Base-by-base conservation (phyloP, 2,888 invertebrate species). In the Orchesella flavescens region DNA sequence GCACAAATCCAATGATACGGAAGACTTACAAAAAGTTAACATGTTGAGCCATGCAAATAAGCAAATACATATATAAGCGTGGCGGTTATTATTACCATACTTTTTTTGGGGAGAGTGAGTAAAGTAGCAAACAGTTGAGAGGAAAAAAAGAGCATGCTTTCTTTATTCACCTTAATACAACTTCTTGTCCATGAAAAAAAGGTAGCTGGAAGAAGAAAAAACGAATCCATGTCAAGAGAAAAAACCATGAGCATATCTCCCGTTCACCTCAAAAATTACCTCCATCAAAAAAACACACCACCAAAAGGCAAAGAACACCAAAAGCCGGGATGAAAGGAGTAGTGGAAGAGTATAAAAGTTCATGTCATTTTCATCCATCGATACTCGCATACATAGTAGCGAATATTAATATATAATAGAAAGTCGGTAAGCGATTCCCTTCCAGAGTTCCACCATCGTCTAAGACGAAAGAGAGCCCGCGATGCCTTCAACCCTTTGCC, bases 31-130 rank as follows among this genome's bases (percentile, higher is more conserved):
- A 71, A 79, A 79, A 69, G 69, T 68, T 77, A 77, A 79, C 79
- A 72, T 79, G 79, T 79, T 79, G 71, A 78, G 72, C 68, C 79
- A 79, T 79, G 71, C 79, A 79, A 79, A 79, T 79, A 72, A 43
- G 74, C 23, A 17, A 15, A 57, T 2, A 59, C 74, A 49, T 34
- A 49, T 34, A 59, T n/a, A 53, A n/a, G 17, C 19, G 17, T 21
- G 59, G 1, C 21, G 34, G 34, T 34, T 34, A 34, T 34, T 34
- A 34, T 34, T 57, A 57, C 17, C 21, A 57, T 57, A 17, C 57
- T 19, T 19, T 34, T 34, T 34, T 34, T 57, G 12, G 4, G n/a
- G 57, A n/a, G 21, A n/a, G n/a, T 9, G n/a, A 57, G 21, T 19
- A 57, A 57, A 57, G 57, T 57, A 19, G 57, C 19, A 19, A 57